These are phyloP conservation scores for Latrodectus hesperus DNA, from an alignment of 2,888 invertebrate genomes.

Conservation along the genomic window DNA sequence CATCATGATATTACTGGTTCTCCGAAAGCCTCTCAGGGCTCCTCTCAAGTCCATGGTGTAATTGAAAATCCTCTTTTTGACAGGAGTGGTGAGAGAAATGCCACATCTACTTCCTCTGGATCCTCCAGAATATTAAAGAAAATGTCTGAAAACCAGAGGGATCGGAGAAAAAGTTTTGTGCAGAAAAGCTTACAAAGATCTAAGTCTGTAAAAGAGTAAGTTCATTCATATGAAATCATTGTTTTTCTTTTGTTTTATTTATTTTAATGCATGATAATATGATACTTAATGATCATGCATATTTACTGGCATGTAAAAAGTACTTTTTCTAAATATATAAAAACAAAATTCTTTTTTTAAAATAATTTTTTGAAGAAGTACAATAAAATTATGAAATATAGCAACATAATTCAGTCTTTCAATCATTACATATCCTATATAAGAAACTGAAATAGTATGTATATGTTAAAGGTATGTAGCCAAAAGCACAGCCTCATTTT, in stretches of 20 bases:
- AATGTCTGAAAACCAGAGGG: constrained; percentile 64
- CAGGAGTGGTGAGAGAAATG: constrained; percentile 66
- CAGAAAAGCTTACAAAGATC: constrained; percentile 58
- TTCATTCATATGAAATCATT: not conserved
- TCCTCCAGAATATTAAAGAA: constrained; percentile 55
- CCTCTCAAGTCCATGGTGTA: constrained; percentile 65
- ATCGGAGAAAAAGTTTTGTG: constrained; percentile 57
- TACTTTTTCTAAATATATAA: not conserved
- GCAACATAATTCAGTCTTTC: too few relatives aligned
- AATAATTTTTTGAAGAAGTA: not conserved
- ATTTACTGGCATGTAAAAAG: not conserved
- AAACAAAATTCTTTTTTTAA: not conserved
- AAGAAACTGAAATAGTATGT: too few relatives aligned
- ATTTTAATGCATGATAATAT: not conserved
- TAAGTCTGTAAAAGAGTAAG: constrained; percentile 67
- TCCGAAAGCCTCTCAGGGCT: constrained; percentile 47
- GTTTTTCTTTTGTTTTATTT: not conserved
- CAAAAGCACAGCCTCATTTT: constrained; percentile 78
- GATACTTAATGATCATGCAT: too few relatives aligned
- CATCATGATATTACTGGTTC: constrained; percentile 65
- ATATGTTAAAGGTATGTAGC: constrained; percentile 57
- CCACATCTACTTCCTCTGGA: constrained; percentile 49
- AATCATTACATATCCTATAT: too few relatives aligned
- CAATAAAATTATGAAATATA: too few relatives aligned
- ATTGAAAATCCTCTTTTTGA: constrained; percentile 69